Base-by-base conservation (phyloP, 2,797 vertebrate genomes). In the Denticeps clupeoides region DNA sequence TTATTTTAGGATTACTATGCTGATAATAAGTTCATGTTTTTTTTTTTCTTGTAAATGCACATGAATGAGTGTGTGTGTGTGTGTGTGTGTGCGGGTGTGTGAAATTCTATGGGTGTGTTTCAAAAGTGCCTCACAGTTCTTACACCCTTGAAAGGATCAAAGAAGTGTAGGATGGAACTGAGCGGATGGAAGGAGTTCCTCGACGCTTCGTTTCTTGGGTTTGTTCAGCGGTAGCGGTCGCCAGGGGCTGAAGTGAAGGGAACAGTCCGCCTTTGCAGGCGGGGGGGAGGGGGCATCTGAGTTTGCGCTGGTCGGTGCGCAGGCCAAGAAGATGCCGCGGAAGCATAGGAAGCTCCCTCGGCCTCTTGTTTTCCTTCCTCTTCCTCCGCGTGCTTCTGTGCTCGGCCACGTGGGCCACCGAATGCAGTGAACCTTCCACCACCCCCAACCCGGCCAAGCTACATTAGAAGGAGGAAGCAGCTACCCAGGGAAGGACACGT, bases 121-220 rank as follows among this genome's bases (percentile, higher is more conserved):
- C 92, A 93, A 89, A 97, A 99, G 94, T 99, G 94, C 94, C 94
- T 99, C 93, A 93, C 92, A 94, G 92, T 95, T 91, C 85, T 91
- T 85, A 88, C 89, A 87, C 93, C 88, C 87, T 90, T 88, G 89
- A 84, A 70, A 44, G 59, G 52, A 13, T 64, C 59, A 70, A 49
- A 65, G 57, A 56, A 67, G 53, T 63, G 58, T 68, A 66, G 74
- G 50, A 60, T 53, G 50, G 60, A 60, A 49, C n/a, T n/a, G n/a
- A n/a, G n/a, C n/a, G n/a, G n/a, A n/a, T n/a, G n/a, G n/a, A n/a
- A n/a, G n/a, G n/a, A n/a, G n/a, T n/a, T n/a, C n/a, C n/a, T n/a
- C n/a, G n/a, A n/a, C n/a, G n/a, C n/a, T n/a, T n/a, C n/a, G n/a
- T n/a, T n/a, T 67, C 55, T 70, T 61, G 56, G 50, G 62, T 58